Percentiles rank a stretch among this genome's conserved stretches.
phyloP scores from a whole-genome alignment of 2,888 invertebrate species.

The Lordiphosa fenestrarum region DNA sequence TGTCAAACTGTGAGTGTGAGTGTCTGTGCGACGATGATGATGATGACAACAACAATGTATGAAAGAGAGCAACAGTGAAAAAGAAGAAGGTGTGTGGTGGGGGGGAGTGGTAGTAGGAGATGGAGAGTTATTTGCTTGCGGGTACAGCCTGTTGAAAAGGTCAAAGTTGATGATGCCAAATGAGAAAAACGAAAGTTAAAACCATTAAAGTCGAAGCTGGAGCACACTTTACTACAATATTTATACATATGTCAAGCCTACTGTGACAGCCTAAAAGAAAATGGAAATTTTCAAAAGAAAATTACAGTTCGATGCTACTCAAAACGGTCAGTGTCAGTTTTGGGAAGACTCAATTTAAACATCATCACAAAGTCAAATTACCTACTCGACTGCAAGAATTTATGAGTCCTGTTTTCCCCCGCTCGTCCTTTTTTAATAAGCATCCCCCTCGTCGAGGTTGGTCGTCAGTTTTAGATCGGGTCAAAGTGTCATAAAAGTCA shows the following conservation, averaged over 20 bases:
- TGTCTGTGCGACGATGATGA: conserved; percentile 7
- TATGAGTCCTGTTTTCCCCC: background rate
- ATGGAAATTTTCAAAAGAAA: no score
- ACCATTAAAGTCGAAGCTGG: conserved; percentile 14
- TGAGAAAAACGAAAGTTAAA: conserved; percentile 1
- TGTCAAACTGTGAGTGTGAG: conserved; percentile 43
- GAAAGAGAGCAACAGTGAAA: conserved; percentile 4
- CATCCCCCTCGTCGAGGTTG: conserved; percentile 11
- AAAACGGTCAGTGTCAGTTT: no score
- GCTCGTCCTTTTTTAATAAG: conserved; percentile 49
- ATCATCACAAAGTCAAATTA: no score
- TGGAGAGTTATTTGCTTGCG: conserved; percentile 25
- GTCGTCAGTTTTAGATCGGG: conserved; percentile 31
- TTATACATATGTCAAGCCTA: no score
- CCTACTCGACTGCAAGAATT: background rate
- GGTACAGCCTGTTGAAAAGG: conserved; percentile 56
- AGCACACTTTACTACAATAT: no score
- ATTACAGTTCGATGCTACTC: no score
- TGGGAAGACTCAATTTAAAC: no score
- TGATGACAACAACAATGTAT: conserved; percentile 32
- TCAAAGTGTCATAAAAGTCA: conserved; percentile 61
- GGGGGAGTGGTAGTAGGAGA: background rate
- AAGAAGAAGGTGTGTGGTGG: background rate
- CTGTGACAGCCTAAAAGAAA: no score
- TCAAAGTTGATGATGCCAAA: conserved; percentile 48